Percentiles rank a stretch among this genome's conserved stretches.
Evolutionary conservation across 2,113 vertebrate genomes (phyloP).

Genomic region (Myotis brandtii): DNA sequence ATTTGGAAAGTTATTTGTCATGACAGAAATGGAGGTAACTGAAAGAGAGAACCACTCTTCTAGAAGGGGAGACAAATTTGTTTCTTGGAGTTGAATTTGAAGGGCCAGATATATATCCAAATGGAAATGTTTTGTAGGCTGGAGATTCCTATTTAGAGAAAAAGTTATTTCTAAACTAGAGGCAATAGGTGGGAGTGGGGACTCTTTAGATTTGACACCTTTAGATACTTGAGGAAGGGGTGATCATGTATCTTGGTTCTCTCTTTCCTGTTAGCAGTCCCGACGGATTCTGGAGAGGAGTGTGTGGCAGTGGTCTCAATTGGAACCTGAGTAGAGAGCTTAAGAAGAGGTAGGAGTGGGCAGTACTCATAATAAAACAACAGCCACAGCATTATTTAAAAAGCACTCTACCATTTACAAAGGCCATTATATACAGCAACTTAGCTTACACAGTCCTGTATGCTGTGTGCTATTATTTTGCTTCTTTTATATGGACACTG

Average conservation of each 20-base stretch:
- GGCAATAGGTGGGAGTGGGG: not conserved
- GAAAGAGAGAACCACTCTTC: not conserved
- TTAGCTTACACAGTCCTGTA: not conserved
- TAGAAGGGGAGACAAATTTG: not conserved
- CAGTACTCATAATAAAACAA: not conserved
- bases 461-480: not conserved
- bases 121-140: not conserved
- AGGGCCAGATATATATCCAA: not conserved
- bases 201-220: not conserved
- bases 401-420: not conserved
- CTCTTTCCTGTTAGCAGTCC: not conserved
- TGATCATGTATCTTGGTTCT: not conserved
- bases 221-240: not conserved
- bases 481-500: not conserved
- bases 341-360: not conserved
- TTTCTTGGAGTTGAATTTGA: constrained; percentile 38
- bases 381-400: not conserved
- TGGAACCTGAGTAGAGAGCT: not conserved
- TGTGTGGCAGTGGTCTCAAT: not conserved
- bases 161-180: constrained; percentile 46
- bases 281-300: not conserved
- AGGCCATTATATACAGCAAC: not conserved
- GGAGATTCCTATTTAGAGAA: not conserved
- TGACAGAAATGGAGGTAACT: not conserved
- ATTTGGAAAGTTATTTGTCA: not conserved